Evolutionary conservation across 2,797 vertebrate species (phyloP).

Genomic region (Babyrousa celebensis): DNA sequence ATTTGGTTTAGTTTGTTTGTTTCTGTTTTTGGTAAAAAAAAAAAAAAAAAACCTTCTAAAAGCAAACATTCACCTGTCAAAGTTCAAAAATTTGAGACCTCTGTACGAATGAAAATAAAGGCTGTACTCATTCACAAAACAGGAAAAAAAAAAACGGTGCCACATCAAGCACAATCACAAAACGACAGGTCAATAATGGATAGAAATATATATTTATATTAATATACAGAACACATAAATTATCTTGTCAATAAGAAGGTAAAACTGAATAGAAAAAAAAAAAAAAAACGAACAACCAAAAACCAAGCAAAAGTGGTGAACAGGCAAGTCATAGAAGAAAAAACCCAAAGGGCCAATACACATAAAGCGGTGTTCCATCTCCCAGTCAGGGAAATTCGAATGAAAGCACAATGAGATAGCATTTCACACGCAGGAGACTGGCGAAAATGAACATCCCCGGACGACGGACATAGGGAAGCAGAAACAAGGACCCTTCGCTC

Average conservation of each 20-base stretch:
- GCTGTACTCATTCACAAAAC: background rate
- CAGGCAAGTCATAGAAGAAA: background rate
- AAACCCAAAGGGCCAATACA: background rate
- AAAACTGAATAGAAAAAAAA: background rate
- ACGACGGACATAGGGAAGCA: background rate
- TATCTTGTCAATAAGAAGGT: slow-evolving; percentile 52
- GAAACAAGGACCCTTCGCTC: background rate
- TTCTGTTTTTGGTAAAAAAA: background rate
- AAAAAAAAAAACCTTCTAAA: background rate
- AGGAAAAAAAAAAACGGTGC: background rate
- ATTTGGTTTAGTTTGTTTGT: background rate
- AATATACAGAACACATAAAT: background rate
- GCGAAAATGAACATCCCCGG: slow-evolving; percentile 27
- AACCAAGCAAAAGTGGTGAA: slow-evolving; percentile 12
- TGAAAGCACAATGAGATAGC: slow-evolving; percentile 55
- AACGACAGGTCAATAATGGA: background rate
- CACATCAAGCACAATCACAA: slow-evolving; percentile 11
- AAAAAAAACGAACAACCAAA: background rate
- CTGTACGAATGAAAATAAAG: background rate
- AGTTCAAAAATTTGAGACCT: background rate
- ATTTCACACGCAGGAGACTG: slow-evolving; percentile 67
- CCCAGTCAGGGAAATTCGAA: slow-evolving; percentile 64
- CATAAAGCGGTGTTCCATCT: slow-evolving; percentile 5
- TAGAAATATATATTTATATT: background rate
- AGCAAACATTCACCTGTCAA: background rate